A percentile compares a stretch with the other conserved stretches of the same genome.
These are phyloP conservation scores for Psittacula echo DNA, from an alignment of 2,797 vertebrate species.

Conservation along the genomic window DNA sequence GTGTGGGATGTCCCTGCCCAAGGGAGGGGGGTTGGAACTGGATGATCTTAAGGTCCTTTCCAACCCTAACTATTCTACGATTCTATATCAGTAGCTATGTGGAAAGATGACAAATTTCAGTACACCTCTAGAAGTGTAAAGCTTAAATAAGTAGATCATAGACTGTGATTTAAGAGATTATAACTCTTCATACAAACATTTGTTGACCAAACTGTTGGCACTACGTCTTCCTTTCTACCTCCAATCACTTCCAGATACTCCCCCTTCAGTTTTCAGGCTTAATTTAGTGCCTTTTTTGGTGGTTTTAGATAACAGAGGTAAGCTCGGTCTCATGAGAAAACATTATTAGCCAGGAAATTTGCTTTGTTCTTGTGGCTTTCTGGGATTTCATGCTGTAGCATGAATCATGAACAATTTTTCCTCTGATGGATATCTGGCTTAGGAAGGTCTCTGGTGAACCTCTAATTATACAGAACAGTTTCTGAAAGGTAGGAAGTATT, in stretches of 20 bases:
- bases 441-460: constrained; percentile 8
- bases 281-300: not conserved
- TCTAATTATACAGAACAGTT: not conserved
- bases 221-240: not conserved
- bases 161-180: not conserved
- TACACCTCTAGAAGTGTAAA: not conserved
- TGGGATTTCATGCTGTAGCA: not conserved
- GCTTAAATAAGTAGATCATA: not conserved
- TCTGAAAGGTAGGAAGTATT: not conserved
- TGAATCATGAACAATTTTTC: not conserved
- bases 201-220: not conserved
- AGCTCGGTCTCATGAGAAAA: not conserved
- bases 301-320: not conserved
- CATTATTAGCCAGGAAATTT: not conserved
- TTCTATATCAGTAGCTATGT: not conserved
- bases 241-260: not conserved
- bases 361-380: not conserved
- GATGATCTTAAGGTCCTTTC: no score
- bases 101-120: not conserved
- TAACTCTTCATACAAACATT: not conserved
- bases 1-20: no score
- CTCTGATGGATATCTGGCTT: not conserved
- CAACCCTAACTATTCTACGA: no score
- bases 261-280: not conserved
- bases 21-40: no score